Conservation (phyloP, 2,888 invertebrate genomes). For the Mimachlamys varia region DNA sequence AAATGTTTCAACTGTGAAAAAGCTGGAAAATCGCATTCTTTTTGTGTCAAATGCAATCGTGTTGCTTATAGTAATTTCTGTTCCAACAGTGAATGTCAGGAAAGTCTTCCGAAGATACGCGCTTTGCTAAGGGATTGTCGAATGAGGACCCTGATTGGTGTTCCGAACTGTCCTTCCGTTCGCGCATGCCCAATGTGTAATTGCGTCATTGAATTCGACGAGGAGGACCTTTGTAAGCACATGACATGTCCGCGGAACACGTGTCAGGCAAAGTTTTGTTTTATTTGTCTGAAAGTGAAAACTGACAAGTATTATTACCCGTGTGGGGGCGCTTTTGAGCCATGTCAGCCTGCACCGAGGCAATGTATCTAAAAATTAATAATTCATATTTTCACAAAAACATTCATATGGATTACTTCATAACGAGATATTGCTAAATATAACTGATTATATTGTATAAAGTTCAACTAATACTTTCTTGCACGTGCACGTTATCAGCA, state of each 20-base stretch:
- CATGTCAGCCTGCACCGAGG: neutral
- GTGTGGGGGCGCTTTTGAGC: neutral
- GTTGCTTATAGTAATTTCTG: neutral
- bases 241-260: neutral
- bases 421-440: no score
- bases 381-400: neutral
- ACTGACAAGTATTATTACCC: neutral
- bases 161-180: conserved; percentile 26
- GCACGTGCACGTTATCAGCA: no score
- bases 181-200: neutral
- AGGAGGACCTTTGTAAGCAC: neutral
- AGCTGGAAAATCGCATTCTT: neutral
- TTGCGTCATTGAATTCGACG: neutral
- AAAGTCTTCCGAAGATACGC: neutral
- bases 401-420: no score
- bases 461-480: no score
- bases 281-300: conserved; percentile 7
- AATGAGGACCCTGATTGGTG: neutral
- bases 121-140: neutral
- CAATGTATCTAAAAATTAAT: neutral
- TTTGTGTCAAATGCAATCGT: neutral
- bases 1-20: neutral
- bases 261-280: neutral
- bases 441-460: no score
- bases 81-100: neutral